A percentile compares a stretch with the other conserved stretches of the same genome.
Evolutionary conservation across 1,140 invertebrate species (phyloP).

Genomic region (Melanaphis sacchari): DNA sequence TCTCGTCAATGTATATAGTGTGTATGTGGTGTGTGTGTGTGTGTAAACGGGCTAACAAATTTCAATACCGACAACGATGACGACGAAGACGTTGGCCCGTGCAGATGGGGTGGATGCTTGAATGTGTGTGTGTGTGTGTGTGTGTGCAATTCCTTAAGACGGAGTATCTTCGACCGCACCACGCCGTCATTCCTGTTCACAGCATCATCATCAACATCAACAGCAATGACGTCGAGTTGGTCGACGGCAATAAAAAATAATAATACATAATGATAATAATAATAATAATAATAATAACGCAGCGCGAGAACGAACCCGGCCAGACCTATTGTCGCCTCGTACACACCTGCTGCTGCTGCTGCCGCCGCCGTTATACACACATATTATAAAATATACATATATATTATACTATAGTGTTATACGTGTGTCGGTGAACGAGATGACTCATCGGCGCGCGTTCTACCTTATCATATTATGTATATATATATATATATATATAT

Average conservation of each 20-base stretch:
- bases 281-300: not conserved
- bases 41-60: not conserved
- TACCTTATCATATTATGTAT: not conserved
- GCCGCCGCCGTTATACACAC: not conserved
- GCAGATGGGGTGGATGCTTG: not conserved
- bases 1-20: not conserved
- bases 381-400: not conserved
- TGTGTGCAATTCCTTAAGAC: not conserved
- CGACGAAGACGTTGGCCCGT: not conserved
- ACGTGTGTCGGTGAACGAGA: not conserved
- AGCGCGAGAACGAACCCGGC: not conserved
- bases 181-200: not conserved
- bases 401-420: not conserved
- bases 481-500: not conserved
- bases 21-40: not conserved
- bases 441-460: not conserved
- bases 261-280: conserved; percentile 3
- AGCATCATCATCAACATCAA: not conserved
- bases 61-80: not conserved
- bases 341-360: not conserved
- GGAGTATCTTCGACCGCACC: not conserved
- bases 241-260: not conserved
- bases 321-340: conserved; percentile 18
- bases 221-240: not conserved
- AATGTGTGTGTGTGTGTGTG: not conserved